phyloP scores from a whole-genome alignment of 1,140 invertebrate genomes.

The Lysiphlebus fabarum region DNA sequence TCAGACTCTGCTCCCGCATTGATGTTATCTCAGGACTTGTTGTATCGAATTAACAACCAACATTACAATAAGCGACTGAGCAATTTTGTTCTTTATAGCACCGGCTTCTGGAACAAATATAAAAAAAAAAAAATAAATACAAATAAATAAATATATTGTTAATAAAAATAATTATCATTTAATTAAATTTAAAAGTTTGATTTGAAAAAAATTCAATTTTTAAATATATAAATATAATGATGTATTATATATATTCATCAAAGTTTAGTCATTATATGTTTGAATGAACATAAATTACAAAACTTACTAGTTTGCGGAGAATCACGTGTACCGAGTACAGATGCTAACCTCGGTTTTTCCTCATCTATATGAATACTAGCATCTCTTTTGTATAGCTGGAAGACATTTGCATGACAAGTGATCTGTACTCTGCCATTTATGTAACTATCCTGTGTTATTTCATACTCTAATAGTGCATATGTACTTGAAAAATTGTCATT shows the following conservation, averaged over 20 bases:
- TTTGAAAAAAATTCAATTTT: too few relatives aligned
- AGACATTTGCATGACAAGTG: conserved; percentile 62
- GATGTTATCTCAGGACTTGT: too few relatives aligned
- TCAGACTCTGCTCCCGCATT: too few relatives aligned
- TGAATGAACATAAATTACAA: conserved; percentile 9
- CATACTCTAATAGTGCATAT: conserved; percentile 54
- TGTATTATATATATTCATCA: not conserved
- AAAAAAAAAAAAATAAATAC: too few relatives aligned
- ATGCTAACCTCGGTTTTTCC: conserved; percentile 64
- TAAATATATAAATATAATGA: not conserved
- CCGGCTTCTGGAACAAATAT: too few relatives aligned
- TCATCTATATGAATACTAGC: conserved; percentile 60
- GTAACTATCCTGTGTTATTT: conserved; percentile 61
- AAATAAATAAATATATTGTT: too few relatives aligned
- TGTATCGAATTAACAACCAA: too few relatives aligned
- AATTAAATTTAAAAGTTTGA: too few relatives aligned
- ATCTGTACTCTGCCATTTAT: conserved; percentile 61
- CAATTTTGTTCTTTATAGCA: too few relatives aligned
- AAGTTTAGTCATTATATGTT: too few relatives aligned
- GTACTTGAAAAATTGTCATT: conserved; percentile 45
- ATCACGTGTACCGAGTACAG: conserved; percentile 65
- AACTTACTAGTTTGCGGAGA: conserved; percentile 48
- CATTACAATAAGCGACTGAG: too few relatives aligned
- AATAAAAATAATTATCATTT: too few relatives aligned
- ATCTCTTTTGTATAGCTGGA: conserved; percentile 59